Evolutionary conservation across 37 sponge, comb jelly and placozoan genomes (phyloP).

Genomic region (Cladorhizidae sp.): DNA sequence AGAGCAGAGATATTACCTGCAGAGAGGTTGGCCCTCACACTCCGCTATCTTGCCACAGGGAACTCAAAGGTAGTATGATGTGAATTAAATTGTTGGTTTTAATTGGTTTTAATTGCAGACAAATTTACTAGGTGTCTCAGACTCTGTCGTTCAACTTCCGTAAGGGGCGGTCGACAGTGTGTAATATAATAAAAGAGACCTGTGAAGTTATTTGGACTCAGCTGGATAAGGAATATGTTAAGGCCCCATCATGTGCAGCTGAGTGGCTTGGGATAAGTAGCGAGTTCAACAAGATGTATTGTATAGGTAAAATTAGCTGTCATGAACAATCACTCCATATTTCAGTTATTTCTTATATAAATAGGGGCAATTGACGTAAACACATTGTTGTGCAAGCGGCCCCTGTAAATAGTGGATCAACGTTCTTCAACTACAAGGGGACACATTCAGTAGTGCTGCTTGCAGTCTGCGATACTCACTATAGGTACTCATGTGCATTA

Average conservation of each 20-base stretch:
- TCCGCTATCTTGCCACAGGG: conserved; percentile 29
- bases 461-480: conserved; percentile 43
- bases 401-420: conserved; percentile 24
- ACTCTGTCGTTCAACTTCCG: too few relatives aligned
- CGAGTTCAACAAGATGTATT: conserved; percentile 30
- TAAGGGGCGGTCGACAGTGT: too few relatives aligned
- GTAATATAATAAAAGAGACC: too few relatives aligned
- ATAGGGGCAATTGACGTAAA: conserved; percentile 34
- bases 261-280: conserved; percentile 29
- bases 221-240: conserved; percentile 7
- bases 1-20: conserved; percentile 23
- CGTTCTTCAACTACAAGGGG: conserved; percentile 38
- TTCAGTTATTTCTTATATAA: not conserved
- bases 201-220: not conserved
- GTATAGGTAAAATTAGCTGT: not conserved
- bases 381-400: conserved; percentile 46
- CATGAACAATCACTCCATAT: too few relatives aligned
- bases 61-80: not conserved
- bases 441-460: conserved; percentile 33
- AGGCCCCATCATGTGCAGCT: conserved; percentile 5
- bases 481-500: not conserved
- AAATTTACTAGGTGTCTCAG: too few relatives aligned
- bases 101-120: too few relatives aligned
- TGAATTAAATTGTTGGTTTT: not conserved
- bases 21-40: conserved; percentile 41